These are phyloP conservation scores for Machimus atricapillus DNA, from an alignment of 2,888 invertebrate genomes.

Conservation along the genomic window DNA sequence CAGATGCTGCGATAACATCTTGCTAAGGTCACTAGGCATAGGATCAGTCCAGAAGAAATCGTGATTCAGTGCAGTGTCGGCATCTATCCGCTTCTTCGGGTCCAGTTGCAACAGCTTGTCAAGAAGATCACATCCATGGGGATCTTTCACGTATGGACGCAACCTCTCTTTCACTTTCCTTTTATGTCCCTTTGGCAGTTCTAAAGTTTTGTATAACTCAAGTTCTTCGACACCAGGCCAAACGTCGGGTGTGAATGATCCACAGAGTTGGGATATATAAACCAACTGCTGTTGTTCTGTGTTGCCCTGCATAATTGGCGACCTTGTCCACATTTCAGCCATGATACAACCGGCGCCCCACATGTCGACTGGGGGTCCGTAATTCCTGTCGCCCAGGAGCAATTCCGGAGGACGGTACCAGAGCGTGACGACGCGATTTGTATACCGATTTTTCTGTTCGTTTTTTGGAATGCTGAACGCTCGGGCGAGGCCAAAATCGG, in stretches of 20 bases:
- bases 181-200: constrained; percentile 85
- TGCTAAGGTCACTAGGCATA: constrained; percentile 88
- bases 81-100: constrained; percentile 86
- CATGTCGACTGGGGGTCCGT: constrained; percentile 96
- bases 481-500: constrained; percentile 96
- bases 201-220: constrained; percentile 87
- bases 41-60: constrained; percentile 99
- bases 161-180: constrained; percentile 84
- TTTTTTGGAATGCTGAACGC: constrained; percentile 90
- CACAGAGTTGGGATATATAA: constrained; percentile 94
- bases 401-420: constrained; percentile 84
- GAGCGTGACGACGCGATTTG: constrained; percentile 96
- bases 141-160: constrained; percentile 89
- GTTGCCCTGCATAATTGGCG: constrained; percentile 94
- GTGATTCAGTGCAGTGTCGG: constrained; percentile 93
- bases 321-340: constrained; percentile 99
- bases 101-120: constrained; percentile 92
- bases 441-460: constrained; percentile 87
- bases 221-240: constrained; percentile 94
- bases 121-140: constrained; percentile 89
- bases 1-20: constrained; percentile 90
- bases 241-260: constrained; percentile 88
- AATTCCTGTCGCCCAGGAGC: constrained; percentile 85
- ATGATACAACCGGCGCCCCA: constrained; percentile 99
- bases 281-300: constrained; percentile 96